Conservation (phyloP, 2,888 invertebrate species). For the Ephialtes manifestator region DNA sequence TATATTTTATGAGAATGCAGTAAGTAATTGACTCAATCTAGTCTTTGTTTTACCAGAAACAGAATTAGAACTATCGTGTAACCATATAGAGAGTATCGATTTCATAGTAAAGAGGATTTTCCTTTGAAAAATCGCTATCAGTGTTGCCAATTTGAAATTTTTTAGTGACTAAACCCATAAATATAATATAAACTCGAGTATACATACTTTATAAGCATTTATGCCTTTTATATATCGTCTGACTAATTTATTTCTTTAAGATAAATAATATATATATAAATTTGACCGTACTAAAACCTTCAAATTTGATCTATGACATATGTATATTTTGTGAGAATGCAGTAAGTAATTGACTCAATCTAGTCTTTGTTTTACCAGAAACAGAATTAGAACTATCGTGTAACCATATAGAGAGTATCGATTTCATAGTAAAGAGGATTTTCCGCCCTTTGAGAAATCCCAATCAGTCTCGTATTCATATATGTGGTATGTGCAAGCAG, state of each 20-base stretch:
- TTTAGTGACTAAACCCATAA: too few relatives aligned
- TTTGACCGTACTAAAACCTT: too few relatives aligned
- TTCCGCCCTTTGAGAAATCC: constrained; percentile 54
- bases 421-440: constrained; percentile 47
- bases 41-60: not conserved
- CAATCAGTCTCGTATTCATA: constrained; percentile 39
- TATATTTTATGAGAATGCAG: not conserved
- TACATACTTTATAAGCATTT: too few relatives aligned
- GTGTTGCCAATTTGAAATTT: too few relatives aligned
- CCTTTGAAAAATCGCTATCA: too few relatives aligned
- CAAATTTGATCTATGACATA: too few relatives aligned
- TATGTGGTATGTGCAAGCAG: not conserved
- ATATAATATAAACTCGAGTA: too few relatives aligned
- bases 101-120: too few relatives aligned
- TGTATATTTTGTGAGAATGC: not conserved
- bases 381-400: not conserved
- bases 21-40: not conserved
- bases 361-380: not conserved
- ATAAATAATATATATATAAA: too few relatives aligned
- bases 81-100: not conserved
- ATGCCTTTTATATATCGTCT: too few relatives aligned
- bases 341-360: not conserved
- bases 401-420: not conserved
- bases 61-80: not conserved
- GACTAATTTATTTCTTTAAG: too few relatives aligned